Percentiles rank a stretch among this genome's conserved stretches.
Evolutionary conservation across 2,888 invertebrate species (phyloP).

Genomic region (Theretra japonica): DNA sequence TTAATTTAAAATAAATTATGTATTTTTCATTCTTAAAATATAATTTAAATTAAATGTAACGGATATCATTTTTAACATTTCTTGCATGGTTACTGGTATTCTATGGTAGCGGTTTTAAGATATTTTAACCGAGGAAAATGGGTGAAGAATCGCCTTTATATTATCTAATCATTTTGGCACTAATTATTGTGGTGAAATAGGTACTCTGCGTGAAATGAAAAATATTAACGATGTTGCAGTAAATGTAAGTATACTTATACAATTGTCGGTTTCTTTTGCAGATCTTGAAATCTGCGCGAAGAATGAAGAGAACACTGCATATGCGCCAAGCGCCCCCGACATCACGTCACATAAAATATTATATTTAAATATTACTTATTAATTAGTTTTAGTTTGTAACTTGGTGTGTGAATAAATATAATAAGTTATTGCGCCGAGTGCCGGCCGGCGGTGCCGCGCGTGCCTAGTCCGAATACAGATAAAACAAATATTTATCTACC

Average conservation of each 20-base stretch:
- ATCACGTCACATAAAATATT: conserved; percentile 69
- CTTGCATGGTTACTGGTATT: background rate
- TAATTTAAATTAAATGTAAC: background rate
- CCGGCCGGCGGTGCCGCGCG: conserved; percentile 71
- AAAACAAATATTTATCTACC: conserved; percentile 79
- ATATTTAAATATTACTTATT: conserved; percentile 77
- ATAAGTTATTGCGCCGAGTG: conserved; percentile 81
- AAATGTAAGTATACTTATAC: background rate
- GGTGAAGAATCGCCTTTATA: background rate
- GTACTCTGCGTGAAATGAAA: background rate
- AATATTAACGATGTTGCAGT: background rate
- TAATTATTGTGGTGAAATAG: background rate
- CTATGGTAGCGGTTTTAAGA: background rate
- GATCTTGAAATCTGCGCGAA: conserved; percentile 74
- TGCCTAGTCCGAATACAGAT: conserved; percentile 83
- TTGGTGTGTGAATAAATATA: conserved; percentile 81
- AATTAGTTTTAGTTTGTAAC: conserved; percentile 77
- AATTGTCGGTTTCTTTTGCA: conserved; percentile 58
- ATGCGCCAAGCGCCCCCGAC: conserved; percentile 69
- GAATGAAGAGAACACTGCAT: conserved; percentile 55
- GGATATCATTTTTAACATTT: background rate
- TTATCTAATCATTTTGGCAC: background rate
- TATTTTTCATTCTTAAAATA: background rate
- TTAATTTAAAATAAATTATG: too few relatives aligned
- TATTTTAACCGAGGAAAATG: background rate